Conservation (phyloP, 2,113 vertebrate species). For the Cettia cetti region DNA sequence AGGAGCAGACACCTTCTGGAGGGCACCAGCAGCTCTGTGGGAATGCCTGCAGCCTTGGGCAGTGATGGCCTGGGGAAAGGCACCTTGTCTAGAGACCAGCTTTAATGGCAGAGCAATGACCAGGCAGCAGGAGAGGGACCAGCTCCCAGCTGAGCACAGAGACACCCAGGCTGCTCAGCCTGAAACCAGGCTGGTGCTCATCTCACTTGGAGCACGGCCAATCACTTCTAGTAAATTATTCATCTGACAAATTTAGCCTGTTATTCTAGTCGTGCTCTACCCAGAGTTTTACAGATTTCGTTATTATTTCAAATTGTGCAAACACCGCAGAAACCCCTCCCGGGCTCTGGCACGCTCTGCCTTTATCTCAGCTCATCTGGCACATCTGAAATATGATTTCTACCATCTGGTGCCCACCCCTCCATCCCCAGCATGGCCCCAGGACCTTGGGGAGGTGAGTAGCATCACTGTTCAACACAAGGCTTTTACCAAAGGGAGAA, state of each 20-base stretch:
- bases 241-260: slow-evolving; percentile 47
- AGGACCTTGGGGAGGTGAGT: neutral
- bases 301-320: slow-evolving; percentile 55
- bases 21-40: neutral
- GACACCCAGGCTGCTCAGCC: neutral
- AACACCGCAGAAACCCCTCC: slow-evolving; percentile 28
- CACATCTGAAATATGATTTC: neutral
- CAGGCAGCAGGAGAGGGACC: neutral
- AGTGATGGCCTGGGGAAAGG: neutral
- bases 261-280: slow-evolving; percentile 44
- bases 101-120: neutral
- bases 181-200: neutral
- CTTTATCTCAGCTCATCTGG: slow-evolving; percentile 18
- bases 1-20: neutral
- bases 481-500: neutral
- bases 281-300: slow-evolving; percentile 54
- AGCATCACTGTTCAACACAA: neutral
- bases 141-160: neutral
- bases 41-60: neutral
- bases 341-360: neutral
- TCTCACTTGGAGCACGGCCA: slow-evolving; percentile 23
- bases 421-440: neutral
- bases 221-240: slow-evolving; percentile 58
- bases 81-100: neutral
- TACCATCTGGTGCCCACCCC: neutral